Evolutionary conservation across 2,113 vertebrate genomes (phyloP).

Genomic region (Rhinopomastus cyanomelas): DNA sequence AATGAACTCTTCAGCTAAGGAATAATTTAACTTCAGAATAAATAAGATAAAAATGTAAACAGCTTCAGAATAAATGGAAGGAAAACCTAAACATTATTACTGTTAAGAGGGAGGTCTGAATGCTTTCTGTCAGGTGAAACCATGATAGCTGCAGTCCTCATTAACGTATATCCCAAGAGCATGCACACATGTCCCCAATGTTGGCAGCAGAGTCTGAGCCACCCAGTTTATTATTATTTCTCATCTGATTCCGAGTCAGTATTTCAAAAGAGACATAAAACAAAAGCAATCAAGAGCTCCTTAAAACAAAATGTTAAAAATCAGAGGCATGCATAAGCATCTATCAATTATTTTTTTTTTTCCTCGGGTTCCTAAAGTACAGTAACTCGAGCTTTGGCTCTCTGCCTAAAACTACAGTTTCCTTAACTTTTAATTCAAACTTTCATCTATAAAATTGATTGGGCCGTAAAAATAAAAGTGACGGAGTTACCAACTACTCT

Average conservation of each 20-base stretch:
- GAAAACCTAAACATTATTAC: not conserved
- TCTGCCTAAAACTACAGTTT: slow-evolving; percentile 61
- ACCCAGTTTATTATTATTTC: slow-evolving; percentile 26
- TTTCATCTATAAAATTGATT: slow-evolving; percentile 74
- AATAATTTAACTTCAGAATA: not conserved
- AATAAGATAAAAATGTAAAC: not conserved
- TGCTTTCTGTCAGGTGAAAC: not conserved
- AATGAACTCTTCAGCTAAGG: not conserved
- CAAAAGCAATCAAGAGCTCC: slow-evolving; percentile 46
- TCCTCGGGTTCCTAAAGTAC: slow-evolving; percentile 25
- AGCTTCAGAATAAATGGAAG: not conserved
- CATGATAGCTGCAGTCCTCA: not conserved
- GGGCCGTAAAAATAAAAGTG: slow-evolving; percentile 67
- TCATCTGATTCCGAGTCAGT: slow-evolving; percentile 5
- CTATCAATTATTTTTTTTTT: slow-evolving; percentile 15
- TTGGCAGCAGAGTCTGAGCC: not conserved
- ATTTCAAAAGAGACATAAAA: slow-evolving; percentile 26
- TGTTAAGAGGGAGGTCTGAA: not conserved
- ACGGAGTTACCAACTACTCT: slow-evolving; percentile 56
- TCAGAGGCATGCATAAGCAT: not conserved
- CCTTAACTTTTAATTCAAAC: slow-evolving; percentile 69
- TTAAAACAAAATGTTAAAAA: not conserved
- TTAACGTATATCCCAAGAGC: not conserved
- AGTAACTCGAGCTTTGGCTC: slow-evolving; percentile 63
- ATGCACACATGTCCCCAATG: not conserved